Conservation (phyloP, 2,797 vertebrate species). For the Myioborus melanocephalus region DNA sequence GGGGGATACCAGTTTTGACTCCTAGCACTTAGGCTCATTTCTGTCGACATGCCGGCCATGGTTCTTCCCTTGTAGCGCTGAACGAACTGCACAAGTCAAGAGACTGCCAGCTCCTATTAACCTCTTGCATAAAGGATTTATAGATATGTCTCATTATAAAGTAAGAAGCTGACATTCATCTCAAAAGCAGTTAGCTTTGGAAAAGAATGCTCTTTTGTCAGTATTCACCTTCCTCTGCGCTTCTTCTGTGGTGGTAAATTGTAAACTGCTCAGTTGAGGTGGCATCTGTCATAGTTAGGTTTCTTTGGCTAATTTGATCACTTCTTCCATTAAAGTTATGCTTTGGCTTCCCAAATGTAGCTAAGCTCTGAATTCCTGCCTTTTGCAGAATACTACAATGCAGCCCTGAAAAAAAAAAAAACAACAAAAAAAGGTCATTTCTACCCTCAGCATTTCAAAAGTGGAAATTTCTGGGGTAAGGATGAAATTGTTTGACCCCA, state of each 20-base stretch:
- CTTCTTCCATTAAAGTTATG: constrained; percentile 50
- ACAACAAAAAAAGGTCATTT: neutral
- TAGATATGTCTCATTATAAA: constrained; percentile 65
- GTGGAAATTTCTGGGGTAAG: neutral
- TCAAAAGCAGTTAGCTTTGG: constrained; percentile 52
- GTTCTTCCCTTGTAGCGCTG: constrained; percentile 7
- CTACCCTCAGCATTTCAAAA: neutral
- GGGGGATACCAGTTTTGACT: constrained; percentile 35
- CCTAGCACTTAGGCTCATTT: constrained; percentile 14
- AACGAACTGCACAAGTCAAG: neutral
- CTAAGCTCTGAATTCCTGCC: neutral
- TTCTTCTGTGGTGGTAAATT: constrained; percentile 34
- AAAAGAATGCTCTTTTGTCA: constrained; percentile 63
- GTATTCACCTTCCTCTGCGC: constrained; percentile 24
- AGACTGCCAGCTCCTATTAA: constrained; percentile 59
- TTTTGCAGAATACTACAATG: neutral
- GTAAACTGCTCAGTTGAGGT: constrained; percentile 35
- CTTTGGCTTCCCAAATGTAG: constrained; percentile 10
- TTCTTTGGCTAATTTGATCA: constrained; percentile 59
- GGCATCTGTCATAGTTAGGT: constrained; percentile 44
- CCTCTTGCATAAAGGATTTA: constrained; percentile 55
- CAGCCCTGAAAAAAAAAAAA: neutral
- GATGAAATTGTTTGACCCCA: neutral
- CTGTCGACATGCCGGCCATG: neutral
- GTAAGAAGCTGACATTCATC: constrained; percentile 63